A percentile compares a stretch with the other conserved stretches of the same genome.
Conservation (phyloP, 1,140 invertebrate genomes). For the Arctopsyche grandis region DNA sequence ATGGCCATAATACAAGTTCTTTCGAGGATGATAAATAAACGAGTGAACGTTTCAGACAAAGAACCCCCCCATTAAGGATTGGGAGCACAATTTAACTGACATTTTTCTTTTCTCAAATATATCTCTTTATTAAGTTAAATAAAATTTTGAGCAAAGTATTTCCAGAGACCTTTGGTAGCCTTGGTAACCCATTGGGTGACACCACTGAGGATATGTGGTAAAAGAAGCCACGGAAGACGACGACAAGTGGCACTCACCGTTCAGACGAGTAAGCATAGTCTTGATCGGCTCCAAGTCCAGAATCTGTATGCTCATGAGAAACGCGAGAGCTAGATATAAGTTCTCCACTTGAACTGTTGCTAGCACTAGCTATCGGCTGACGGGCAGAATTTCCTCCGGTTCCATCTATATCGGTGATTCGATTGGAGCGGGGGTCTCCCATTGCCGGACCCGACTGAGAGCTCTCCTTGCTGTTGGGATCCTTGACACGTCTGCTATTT, state of each 20-base stretch:
- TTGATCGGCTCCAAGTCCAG: constrained; percentile 74
- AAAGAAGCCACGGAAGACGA: too few species aligned
- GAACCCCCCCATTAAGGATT: too few species aligned
- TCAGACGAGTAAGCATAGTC: constrained; percentile 73
- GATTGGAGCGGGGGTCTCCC: background rate
- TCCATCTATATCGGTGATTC: constrained; percentile 25
- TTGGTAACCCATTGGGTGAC: too few species aligned
- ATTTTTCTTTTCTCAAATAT: too few species aligned
- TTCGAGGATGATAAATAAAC: too few species aligned
- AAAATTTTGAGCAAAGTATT: too few species aligned
- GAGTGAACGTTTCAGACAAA: too few species aligned
- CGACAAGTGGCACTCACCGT: constrained; percentile 59
- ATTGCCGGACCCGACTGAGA: background rate
- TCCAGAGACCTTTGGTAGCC: too few species aligned
- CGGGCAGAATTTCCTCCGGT: constrained; percentile 56
- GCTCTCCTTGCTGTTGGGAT: constrained; percentile 40
- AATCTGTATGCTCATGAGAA: constrained; percentile 75
- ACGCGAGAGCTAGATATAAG: constrained; percentile 67
- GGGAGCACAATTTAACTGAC: too few species aligned
- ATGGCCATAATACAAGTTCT: too few species aligned
- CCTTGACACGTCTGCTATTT: constrained; percentile 42
- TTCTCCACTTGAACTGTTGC: constrained; percentile 66
- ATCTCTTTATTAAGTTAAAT: too few species aligned
- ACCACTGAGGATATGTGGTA: too few species aligned
- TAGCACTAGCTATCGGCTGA: constrained; percentile 64